phyloP scores from a whole-genome alignment of 1,140 invertebrate species.

The Belonocnema kinseyi region DNA sequence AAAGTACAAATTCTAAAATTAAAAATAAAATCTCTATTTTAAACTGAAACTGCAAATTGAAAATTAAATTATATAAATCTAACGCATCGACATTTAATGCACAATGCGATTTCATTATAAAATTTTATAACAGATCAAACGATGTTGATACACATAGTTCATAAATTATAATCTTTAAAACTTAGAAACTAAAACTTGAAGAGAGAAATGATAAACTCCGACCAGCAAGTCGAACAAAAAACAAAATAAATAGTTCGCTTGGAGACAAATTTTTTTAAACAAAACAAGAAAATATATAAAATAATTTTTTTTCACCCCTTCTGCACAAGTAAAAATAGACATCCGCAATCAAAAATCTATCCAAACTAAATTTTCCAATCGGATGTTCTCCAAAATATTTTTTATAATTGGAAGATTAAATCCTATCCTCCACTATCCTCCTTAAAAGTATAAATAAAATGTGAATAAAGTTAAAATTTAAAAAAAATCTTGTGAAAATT shows the following conservation, averaged over 20 bases:
- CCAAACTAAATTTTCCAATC: neutral
- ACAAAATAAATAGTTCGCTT: conserved; percentile 1
- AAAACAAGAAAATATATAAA: neutral
- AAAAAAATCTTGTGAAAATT: neutral
- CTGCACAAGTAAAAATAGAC: neutral
- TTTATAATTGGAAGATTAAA: neutral
- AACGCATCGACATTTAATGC: too few relatives aligned
- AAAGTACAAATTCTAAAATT: neutral
- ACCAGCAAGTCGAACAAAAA: neutral
- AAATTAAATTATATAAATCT: too few relatives aligned
- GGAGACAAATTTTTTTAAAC: neutral
- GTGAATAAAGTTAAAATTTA: neutral
- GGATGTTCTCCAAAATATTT: neutral
- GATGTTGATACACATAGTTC: too few relatives aligned
- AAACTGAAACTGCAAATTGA: too few relatives aligned
- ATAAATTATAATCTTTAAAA: neutral
- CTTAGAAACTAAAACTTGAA: conserved; percentile 17
- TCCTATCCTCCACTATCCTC: too few relatives aligned
- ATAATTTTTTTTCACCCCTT: neutral
- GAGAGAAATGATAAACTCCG: neutral
- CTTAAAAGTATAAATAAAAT: neutral
- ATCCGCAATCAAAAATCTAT: neutral
- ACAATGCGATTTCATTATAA: too few relatives aligned
- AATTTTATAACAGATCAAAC: too few relatives aligned
- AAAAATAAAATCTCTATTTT: conserved; percentile 4